phyloP scores from a whole-genome alignment of 2,888 invertebrate species.

The Yponomeuta plumbellus region DNA sequence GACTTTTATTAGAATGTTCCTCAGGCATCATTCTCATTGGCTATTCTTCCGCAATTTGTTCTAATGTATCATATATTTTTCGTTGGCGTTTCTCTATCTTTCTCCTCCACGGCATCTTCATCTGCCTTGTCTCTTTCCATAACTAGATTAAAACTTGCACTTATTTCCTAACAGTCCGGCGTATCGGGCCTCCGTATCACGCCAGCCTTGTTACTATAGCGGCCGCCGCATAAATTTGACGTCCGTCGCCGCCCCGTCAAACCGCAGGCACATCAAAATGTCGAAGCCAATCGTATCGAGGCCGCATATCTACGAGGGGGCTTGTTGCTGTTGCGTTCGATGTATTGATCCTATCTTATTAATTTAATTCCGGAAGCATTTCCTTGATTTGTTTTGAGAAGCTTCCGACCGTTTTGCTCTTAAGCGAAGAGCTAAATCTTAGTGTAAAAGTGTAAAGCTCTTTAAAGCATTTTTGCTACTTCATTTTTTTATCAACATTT shows the following conservation, averaged over 20 bases:
- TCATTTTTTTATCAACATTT: too few species aligned
- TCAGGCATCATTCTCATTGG: too few species aligned
- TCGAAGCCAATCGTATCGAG: conserved; percentile 3
- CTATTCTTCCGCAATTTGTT: neutral
- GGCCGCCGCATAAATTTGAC: conserved; percentile 12
- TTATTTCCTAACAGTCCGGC: neutral
- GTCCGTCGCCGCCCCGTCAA: neutral
- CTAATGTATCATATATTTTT: neutral
- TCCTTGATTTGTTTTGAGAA: neutral
- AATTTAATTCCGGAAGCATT: neutral
- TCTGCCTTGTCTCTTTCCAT: neutral
- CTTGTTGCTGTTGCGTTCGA: neutral
- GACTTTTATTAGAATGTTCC: too few species aligned
- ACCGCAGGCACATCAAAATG: neutral
- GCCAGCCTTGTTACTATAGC: conserved; percentile 6
- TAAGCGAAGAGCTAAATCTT: too few species aligned
- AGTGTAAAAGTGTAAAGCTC: too few species aligned
- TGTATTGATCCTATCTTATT: neutral
- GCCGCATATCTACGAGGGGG: conserved; percentile 9
- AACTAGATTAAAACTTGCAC: neutral
- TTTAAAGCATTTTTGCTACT: too few species aligned
- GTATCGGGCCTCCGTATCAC: neutral
- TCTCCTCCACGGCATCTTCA: neutral
- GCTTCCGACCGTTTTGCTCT: too few species aligned
- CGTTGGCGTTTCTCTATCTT: neutral